Percentiles rank a stretch among this genome's conserved stretches.
Conservation (phyloP, 2,113 vertebrate species). For the Pterocles gutturalis region DNA sequence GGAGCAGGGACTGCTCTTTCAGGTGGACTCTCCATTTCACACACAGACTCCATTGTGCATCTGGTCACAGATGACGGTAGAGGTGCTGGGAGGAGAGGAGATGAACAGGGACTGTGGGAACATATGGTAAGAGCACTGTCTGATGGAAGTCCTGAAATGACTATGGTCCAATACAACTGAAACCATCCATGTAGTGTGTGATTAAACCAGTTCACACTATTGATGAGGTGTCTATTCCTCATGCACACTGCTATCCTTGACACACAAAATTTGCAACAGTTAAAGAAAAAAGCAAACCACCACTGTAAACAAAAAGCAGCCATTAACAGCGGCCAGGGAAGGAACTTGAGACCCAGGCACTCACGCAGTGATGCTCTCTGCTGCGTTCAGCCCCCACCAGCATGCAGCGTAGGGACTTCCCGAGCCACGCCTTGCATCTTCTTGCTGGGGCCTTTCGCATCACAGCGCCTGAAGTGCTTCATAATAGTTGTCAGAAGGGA, state of each 20-base stretch:
- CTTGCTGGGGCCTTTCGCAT: not conserved
- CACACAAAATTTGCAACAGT: not conserved
- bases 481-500: not conserved
- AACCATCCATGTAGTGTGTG: not conserved
- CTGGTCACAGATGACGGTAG: not conserved
- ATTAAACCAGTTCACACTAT: not conserved
- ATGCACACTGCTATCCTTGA: not conserved
- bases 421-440: not conserved
- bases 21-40: not conserved
- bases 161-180: not conserved
- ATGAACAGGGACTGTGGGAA: not conserved
- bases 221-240: not conserved
- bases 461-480: not conserved
- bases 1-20: not conserved
- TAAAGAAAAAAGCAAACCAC: not conserved
- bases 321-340: not conserved
- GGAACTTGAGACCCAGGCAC: not conserved
- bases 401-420: accelerated
- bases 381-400: not conserved
- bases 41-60: not conserved
- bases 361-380: accelerated
- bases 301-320: not conserved
- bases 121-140: accelerated
- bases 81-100: not conserved
- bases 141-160: not conserved